Percentiles rank a stretch among this genome's conserved stretches.
phyloP scores from a whole-genome alignment of 2,888 invertebrate genomes.

The Seira musarum region DNA sequence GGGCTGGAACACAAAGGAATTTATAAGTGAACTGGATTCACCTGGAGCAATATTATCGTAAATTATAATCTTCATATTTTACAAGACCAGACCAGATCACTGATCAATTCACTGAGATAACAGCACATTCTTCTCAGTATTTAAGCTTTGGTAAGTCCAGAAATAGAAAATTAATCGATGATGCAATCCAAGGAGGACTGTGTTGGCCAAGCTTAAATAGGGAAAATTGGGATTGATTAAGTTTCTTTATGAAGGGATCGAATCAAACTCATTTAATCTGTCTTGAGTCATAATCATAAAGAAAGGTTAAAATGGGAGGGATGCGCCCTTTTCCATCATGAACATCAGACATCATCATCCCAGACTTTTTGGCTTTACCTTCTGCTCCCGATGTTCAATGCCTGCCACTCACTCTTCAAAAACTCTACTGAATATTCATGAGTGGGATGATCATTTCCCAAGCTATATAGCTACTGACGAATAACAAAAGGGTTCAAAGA shows the following conservation, averaged over 20 bases:
- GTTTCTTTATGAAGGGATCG: neutral
- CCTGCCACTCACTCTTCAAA: conserved; percentile 1
- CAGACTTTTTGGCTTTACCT: neutral
- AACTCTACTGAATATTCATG: conserved; percentile 50
- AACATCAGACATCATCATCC: conserved; percentile 1
- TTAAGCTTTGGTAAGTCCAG: too few species aligned
- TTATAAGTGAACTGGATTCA: neutral
- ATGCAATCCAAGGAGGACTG: too few species aligned
- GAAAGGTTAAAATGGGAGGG: conserved; percentile 15
- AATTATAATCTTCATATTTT: neutral
- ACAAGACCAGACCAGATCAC: too few species aligned
- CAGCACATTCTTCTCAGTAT: too few species aligned
- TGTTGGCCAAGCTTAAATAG: neutral
- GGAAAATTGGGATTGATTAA: neutral
- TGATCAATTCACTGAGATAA: too few species aligned
- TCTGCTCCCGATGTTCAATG: conserved; percentile 14
- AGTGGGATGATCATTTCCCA: neutral
- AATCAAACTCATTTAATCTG: neutral
- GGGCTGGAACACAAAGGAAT: neutral
- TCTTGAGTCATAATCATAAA: neutral
- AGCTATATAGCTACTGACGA: neutral
- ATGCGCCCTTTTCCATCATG: conserved; percentile 52
- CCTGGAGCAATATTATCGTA: neutral
- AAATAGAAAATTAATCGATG: too few species aligned
- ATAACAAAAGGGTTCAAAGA: conserved; percentile 23